Evolutionary conservation across 1,140 invertebrate genomes (phyloP).

Genomic region (Carposina sasakii): DNA sequence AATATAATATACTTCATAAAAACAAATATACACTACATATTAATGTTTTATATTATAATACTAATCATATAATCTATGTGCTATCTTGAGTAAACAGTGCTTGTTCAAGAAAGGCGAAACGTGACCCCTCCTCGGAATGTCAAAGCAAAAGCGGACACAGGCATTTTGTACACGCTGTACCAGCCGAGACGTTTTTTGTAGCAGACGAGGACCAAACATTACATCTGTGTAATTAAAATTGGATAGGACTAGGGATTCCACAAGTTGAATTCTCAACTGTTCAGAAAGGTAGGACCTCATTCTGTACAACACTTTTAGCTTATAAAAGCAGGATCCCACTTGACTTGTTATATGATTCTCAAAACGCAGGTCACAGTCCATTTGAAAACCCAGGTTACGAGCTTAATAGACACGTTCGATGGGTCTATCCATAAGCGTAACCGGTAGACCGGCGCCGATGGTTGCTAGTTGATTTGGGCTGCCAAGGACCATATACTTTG

Average conservation of each 20-base stretch:
- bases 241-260: neutral
- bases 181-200: neutral
- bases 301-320: conserved; percentile 1
- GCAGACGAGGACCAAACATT: neutral
- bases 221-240: neutral
- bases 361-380: conserved; percentile 1
- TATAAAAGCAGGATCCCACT: conserved; percentile 4
- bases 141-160: conserved; percentile 1
- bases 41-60: no score
- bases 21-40: no score
- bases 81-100: no score
- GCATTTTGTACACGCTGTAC: neutral
- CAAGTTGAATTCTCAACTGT: neutral
- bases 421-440: neutral
- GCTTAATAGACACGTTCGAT: neutral
- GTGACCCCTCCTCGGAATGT: neutral
- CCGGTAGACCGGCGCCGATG: neutral
- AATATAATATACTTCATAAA: no score
- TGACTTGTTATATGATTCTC: neutral
- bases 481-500: conserved; percentile 1
- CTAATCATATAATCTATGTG: no score
- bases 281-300: neutral
- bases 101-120: conserved; percentile 1
- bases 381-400: neutral
- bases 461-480: neutral